Conservation (phyloP, 2,797 vertebrate genomes). For the Chloroceryle inda region DNA sequence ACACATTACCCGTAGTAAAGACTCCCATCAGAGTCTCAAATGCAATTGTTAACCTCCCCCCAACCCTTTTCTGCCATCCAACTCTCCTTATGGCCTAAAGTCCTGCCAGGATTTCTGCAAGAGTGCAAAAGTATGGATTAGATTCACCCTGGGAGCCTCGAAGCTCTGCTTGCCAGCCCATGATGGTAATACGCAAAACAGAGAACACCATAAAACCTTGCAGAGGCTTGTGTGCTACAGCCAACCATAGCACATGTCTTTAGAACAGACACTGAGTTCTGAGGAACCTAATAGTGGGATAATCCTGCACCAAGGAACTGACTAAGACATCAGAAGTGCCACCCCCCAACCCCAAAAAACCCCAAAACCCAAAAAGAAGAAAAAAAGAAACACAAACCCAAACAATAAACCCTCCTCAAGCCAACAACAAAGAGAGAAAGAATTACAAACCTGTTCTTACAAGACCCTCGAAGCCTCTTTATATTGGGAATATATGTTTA, state of each 20-base stretch:
- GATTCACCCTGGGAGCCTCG: not conserved
- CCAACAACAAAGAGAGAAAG: not conserved
- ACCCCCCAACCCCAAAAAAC: not conserved
- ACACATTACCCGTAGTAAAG: not conserved
- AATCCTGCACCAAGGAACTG: not conserved
- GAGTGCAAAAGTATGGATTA: constrained; percentile 20
- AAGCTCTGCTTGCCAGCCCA: not conserved
- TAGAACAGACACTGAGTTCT: not conserved
- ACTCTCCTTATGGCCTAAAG: not conserved
- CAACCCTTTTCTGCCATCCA: not conserved
- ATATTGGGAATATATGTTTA: not conserved
- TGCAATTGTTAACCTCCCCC: not conserved
- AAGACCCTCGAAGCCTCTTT: not conserved
- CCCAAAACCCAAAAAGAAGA: not conserved
- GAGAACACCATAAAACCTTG: not conserved
- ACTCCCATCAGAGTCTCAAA: constrained; percentile 7
- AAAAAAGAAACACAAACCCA: not conserved
- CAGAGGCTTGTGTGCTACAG: not conserved
- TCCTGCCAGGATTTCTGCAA: constrained; percentile 40
- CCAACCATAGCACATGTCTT: not conserved
- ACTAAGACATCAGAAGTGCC: not conserved
- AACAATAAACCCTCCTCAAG: not conserved
- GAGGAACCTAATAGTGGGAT: not conserved
- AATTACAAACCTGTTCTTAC: not conserved
- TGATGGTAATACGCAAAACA: not conserved